phyloP scores from a whole-genome alignment of 2,888 invertebrate species.

The Eurois occulta region DNA sequence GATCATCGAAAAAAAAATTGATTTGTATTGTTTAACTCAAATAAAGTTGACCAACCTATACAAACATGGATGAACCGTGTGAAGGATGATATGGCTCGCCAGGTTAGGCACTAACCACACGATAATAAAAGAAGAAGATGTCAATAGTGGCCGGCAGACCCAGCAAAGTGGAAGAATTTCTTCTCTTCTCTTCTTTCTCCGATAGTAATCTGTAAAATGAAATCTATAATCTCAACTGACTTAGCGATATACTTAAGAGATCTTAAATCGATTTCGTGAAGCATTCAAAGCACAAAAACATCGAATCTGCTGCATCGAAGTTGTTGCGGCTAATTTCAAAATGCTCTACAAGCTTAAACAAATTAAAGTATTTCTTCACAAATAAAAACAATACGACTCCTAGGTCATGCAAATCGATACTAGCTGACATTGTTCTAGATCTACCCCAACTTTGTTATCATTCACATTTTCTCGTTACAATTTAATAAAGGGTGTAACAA shows the following conservation, averaged over 20 bases:
- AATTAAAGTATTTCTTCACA: conserved; percentile 6
- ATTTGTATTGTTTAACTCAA: no score
- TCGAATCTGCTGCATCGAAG: neutral
- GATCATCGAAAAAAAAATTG: no score
- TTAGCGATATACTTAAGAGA: neutral
- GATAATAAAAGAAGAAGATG: no score
- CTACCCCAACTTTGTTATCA: neutral
- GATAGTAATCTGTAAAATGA: no score
- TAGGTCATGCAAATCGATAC: neutral
- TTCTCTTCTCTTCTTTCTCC: no score
- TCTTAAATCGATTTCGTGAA: neutral
- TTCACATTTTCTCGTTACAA: neutral
- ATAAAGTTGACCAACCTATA: no score
- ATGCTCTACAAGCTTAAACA: neutral
- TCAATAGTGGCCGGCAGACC: no score
- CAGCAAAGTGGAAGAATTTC: no score
- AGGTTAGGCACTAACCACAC: no score
- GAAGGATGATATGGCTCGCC: no score
- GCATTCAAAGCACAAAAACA: neutral
- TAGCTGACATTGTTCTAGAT: neutral
- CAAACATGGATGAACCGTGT: no score
- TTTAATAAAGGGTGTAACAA: no score
- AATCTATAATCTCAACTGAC: neutral
- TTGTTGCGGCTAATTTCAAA: neutral
- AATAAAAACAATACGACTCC: neutral